Evolutionary conservation across 2,888 invertebrate species (phyloP).

Genomic region (Drosophila eohydei): DNA sequence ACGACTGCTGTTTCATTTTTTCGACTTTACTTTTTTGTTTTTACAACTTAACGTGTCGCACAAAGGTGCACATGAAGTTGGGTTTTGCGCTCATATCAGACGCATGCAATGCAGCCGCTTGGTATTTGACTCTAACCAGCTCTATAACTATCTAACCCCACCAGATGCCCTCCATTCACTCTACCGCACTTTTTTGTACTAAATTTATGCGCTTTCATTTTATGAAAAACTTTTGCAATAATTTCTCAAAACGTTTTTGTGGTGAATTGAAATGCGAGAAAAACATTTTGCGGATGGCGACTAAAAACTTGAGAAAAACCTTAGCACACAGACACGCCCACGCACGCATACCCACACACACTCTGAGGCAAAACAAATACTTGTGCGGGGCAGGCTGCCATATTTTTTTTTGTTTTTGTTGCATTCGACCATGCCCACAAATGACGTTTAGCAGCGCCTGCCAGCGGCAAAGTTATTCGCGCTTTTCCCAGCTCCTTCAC

Average conservation of each 20-base stretch:
- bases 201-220: slow-evolving; percentile 83
- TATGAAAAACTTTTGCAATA: slow-evolving; percentile 83
- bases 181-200: slow-evolving; percentile 51
- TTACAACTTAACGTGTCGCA: slow-evolving; percentile 73
- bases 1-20: slow-evolving; percentile 27
- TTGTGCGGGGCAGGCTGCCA: slow-evolving; percentile 41
- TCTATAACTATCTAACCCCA: slow-evolving; percentile 42
- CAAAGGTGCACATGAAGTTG: slow-evolving; percentile 64
- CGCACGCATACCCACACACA: slow-evolving; percentile 10
- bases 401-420: slow-evolving; percentile 43
- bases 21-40: slow-evolving; percentile 12
- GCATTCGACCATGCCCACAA: slow-evolving; percentile 67
- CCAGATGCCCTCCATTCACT: slow-evolving; percentile 1
- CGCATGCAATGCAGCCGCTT: slow-evolving; percentile 65
- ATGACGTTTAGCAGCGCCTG: slow-evolving; percentile 76
- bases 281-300: slow-evolving; percentile 84
- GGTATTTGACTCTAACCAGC: slow-evolving; percentile 67
- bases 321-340: slow-evolving; percentile 33
- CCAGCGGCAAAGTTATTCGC: slow-evolving; percentile 72
- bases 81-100: slow-evolving; percentile 55
- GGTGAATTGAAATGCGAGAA: slow-evolving; percentile 84
- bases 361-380: slow-evolving; percentile 59
- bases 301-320: slow-evolving; percentile 82
- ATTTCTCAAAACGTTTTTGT: slow-evolving; percentile 84
- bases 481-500: slow-evolving; percentile 34